A percentile compares a stretch with the other conserved stretches of the same genome.
Conservation (phyloP, 2,797 vertebrate genomes). For the Mastacembelus armatus region DNA sequence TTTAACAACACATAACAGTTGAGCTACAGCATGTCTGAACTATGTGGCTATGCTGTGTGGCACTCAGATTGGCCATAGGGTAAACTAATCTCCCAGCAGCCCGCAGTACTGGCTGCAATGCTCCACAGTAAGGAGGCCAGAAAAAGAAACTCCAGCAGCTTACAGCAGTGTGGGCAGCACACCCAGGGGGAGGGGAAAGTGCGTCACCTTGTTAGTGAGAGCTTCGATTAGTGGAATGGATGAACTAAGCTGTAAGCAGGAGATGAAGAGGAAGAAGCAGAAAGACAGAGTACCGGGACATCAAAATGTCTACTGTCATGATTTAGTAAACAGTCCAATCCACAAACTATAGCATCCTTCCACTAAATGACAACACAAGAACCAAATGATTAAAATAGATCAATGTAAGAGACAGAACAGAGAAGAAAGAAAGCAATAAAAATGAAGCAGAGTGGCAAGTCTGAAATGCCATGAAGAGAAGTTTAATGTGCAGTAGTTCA, state of each 20-base stretch:
- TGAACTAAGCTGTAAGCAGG: conserved; percentile 56
- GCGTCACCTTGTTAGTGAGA: conserved; percentile 74
- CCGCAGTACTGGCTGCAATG: conserved; percentile 48
- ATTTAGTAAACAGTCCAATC: conserved; percentile 14
- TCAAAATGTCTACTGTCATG: conserved; percentile 11
- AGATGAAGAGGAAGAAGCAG: conserved; percentile 34
- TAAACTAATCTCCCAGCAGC: conserved; percentile 74
- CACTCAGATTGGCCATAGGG: conserved; percentile 55
- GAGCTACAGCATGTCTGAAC: conserved; percentile 59
- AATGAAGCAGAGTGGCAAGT: conserved; percentile 9
- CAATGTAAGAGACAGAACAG: background rate
- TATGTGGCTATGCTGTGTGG: conserved; percentile 61
- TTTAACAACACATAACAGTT: conserved; percentile 65
- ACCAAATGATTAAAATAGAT: conserved; percentile 36
- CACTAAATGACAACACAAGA: conserved; percentile 21
- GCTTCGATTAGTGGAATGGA: conserved; percentile 70
- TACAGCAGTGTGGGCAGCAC: conserved; percentile 55
- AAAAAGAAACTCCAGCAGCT: conserved; percentile 82
- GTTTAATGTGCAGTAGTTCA: background rate
- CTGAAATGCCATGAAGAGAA: conserved; percentile 7
- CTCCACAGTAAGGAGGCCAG: conserved; percentile 55
- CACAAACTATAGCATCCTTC: conserved; percentile 21
- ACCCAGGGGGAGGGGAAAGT: conserved; percentile 48
- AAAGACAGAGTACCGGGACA: conserved; percentile 10
- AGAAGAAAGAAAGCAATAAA: background rate